A percentile compares a stretch with the other conserved stretches of the same genome.
Evolutionary conservation across 2,888 invertebrate species (phyloP).

Genomic region (Gonocerus acuteangulatus): DNA sequence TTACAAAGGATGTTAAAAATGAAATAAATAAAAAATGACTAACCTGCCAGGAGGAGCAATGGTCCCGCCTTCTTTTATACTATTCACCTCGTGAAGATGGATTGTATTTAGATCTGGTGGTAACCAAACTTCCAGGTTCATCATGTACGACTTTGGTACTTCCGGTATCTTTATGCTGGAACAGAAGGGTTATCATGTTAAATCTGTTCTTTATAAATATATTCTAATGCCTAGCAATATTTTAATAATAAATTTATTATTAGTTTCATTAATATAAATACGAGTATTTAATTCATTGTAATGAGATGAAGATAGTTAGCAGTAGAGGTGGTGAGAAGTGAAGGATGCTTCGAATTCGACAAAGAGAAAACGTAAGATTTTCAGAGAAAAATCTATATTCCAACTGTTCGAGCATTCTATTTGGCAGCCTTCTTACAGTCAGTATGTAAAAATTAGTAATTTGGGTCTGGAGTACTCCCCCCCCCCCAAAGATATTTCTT

Average conservation of each 20-base stretch:
- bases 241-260: not conserved
- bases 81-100: slow-evolving; percentile 43
- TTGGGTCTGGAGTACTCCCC: no score
- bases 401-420: no score
- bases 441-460: no score
- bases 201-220: not conserved
- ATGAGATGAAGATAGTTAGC: no score
- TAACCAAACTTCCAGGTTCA: slow-evolving; percentile 67
- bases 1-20: no score
- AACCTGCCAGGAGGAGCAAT: slow-evolving; percentile 48
- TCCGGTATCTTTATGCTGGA: not conserved
- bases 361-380: no score
- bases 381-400: no score
- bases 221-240: not conserved
- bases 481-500: no score
- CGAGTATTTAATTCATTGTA: not conserved
- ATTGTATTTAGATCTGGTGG: slow-evolving; percentile 53
- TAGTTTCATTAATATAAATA: not conserved
- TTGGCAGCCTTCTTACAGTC: no score
- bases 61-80: slow-evolving; percentile 49
- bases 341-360: no score
- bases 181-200: not conserved
- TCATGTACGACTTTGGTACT: slow-evolving; percentile 45
- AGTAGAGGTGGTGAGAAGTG: no score
- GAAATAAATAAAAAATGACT: no score